These are phyloP conservation scores for Drosophila kohkoa DNA, from an alignment of 1,140 invertebrate genomes.

Conservation along the genomic window DNA sequence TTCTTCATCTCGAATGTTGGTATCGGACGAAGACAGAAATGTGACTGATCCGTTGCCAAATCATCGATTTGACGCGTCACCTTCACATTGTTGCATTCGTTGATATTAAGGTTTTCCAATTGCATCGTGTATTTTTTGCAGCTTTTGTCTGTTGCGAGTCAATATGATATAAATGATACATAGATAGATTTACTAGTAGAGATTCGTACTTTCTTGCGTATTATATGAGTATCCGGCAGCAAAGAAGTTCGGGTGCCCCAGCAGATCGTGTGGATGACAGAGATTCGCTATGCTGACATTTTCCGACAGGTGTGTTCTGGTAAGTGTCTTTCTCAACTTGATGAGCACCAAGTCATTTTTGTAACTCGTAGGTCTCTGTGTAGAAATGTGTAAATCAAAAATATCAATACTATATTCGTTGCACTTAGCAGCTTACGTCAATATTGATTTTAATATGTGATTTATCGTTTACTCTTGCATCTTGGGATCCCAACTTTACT, in stretches of 20 bases:
- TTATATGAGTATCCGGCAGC: constrained; percentile 4
- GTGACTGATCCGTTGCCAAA: not conserved
- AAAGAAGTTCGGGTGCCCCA: not conserved
- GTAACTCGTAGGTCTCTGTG: not conserved
- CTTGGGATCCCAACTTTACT: not conserved
- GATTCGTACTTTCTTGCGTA: not conserved
- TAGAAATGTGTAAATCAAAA: not conserved
- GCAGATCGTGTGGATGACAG: not conserved
- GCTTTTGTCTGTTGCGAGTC: not conserved
- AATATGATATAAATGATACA: not conserved
- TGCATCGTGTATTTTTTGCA: constrained; percentile 14
- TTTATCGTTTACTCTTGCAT: not conserved
- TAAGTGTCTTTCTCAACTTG: not conserved
- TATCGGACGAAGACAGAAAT: constrained; percentile 17
- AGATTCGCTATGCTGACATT: not conserved
- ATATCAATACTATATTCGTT: not conserved
- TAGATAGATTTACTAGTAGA: no score
- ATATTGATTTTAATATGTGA: not conserved
- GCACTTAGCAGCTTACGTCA: not conserved
- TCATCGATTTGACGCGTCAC: not conserved
- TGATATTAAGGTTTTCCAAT: not conserved
- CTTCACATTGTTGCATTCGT: not conserved
- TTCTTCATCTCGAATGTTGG: rapidly evolving
- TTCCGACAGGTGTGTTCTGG: not conserved
- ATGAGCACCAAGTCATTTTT: constrained; percentile 18